phyloP scores from a whole-genome alignment of 2,797 vertebrate genomes.

The Picus viridis region DNA sequence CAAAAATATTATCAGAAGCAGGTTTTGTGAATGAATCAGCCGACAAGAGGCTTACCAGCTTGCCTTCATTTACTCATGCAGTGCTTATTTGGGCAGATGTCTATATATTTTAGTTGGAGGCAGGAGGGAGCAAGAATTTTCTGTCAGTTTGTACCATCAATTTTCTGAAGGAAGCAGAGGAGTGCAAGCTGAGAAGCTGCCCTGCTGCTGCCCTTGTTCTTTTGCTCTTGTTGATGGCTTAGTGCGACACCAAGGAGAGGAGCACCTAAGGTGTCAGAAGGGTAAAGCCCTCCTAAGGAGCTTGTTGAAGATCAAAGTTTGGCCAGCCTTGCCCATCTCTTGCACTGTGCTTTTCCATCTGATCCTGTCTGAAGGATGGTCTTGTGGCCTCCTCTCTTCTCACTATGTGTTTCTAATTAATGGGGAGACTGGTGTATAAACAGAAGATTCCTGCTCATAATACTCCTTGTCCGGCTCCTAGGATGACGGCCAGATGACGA shows the following conservation, averaged over 20 bases:
- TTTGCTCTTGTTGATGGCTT: neutral
- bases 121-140: conserved; percentile 32
- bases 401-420: conserved; percentile 69
- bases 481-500: conserved; percentile 41
- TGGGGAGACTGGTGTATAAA: conserved; percentile 48
- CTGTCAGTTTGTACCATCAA: neutral
- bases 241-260: neutral
- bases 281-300: neutral
- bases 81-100: conserved; percentile 69
- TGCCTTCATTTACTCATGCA: conserved; percentile 52
- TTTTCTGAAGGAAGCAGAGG: conserved; percentile 37
- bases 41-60: conserved; percentile 62
- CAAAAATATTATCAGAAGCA: conserved; percentile 70
- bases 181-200: neutral
- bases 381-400: conserved; percentile 28
- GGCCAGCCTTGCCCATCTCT: conserved; percentile 9
- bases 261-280: neutral
- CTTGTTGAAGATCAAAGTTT: neutral
- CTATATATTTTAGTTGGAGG: conserved; percentile 65
- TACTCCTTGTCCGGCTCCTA: conserved; percentile 45
- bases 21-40: conserved; percentile 76
- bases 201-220: neutral
- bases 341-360: conserved; percentile 32
- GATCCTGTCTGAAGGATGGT: neutral
- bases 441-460: conserved; percentile 59